Percentiles rank a stretch among this genome's conserved stretches.
Evolutionary conservation across 2,888 invertebrate genomes (phyloP).

Genomic region (Drosophila antonietae): DNA sequence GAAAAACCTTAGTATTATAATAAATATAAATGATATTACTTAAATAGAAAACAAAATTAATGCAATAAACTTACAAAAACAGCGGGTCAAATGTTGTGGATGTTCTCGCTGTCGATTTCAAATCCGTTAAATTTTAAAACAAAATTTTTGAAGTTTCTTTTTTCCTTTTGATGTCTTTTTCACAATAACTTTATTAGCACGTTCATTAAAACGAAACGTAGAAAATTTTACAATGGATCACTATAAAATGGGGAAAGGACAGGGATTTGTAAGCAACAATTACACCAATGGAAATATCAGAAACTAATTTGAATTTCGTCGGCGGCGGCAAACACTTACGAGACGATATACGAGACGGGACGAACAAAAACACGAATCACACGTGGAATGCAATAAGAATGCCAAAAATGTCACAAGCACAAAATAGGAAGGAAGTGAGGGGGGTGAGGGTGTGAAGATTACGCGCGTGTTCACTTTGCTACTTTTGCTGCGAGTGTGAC

Average conservation of each 20-base stretch:
- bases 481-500: slow-evolving; percentile 36
- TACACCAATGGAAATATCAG: slow-evolving; percentile 29
- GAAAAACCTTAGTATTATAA: slow-evolving; percentile 30
- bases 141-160: slow-evolving; percentile 10
- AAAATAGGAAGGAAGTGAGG: background rate
- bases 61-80: slow-evolving; percentile 48
- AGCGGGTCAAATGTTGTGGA: slow-evolving; percentile 20
- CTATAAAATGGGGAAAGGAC: slow-evolving; percentile 18
- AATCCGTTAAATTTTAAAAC: slow-evolving; percentile 15
- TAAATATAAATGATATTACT: slow-evolving; percentile 8
- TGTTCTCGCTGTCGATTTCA: slow-evolving; percentile 23
- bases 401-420: slow-evolving; percentile 37
- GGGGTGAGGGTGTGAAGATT: slow-evolving; percentile 21
- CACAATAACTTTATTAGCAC: slow-evolving; percentile 39
- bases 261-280: slow-evolving; percentile 1
- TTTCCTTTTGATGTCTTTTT: slow-evolving; percentile 20
- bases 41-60: slow-evolving; percentile 15
- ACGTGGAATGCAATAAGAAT: slow-evolving; percentile 59
- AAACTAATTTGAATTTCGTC: slow-evolving; percentile 30
- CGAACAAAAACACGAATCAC: slow-evolving; percentile 25
- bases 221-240: slow-evolving; percentile 28
- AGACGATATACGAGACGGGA: slow-evolving; percentile 4
- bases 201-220: slow-evolving; percentile 38
- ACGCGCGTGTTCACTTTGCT: slow-evolving; percentile 44
- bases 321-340: slow-evolving; percentile 15